phyloP scores from a whole-genome alignment of 2,888 invertebrate genomes.

The Coecobrya sp. region DNA sequence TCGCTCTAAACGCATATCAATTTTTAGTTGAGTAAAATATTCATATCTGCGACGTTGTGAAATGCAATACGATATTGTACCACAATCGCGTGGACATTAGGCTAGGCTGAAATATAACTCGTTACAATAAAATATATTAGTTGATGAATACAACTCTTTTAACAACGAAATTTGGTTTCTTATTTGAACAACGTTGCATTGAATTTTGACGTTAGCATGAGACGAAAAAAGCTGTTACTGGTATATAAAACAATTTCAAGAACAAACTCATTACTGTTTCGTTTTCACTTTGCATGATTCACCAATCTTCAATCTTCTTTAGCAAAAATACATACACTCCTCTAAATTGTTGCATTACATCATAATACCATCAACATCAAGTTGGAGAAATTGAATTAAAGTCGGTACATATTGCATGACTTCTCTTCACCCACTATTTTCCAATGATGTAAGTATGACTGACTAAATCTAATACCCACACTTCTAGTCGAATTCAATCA shows the following conservation, averaged over 20 bases:
- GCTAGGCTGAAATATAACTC: background rate
- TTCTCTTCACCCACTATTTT: slow-evolving; percentile 16
- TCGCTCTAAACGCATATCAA: slow-evolving; percentile 13
- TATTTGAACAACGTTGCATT: background rate
- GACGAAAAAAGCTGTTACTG: background rate
- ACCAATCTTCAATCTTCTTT: background rate
- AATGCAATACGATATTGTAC: background rate
- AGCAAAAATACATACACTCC: background rate
- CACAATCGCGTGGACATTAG: slow-evolving; percentile 20
- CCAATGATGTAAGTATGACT: background rate
- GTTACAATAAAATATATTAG: slow-evolving; percentile 62
- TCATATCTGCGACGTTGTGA: slow-evolving; percentile 30
- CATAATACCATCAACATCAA: background rate
- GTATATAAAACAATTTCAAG: background rate
- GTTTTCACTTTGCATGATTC: background rate
- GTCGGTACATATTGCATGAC: slow-evolving; percentile 40
- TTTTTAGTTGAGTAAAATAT: slow-evolving; percentile 29
- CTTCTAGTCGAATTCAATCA: slow-evolving; percentile 63
- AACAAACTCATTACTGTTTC: background rate
- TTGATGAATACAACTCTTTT: slow-evolving; percentile 39
- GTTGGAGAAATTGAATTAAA: slow-evolving; percentile 37
- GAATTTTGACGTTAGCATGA: too few relatives aligned
- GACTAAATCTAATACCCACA: slow-evolving; percentile 18
- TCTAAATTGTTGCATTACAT: slow-evolving; percentile 4
- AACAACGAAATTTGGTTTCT: background rate